phyloP scores from a whole-genome alignment of 2,888 invertebrate species.

The Drosophila niveifrons region DNA sequence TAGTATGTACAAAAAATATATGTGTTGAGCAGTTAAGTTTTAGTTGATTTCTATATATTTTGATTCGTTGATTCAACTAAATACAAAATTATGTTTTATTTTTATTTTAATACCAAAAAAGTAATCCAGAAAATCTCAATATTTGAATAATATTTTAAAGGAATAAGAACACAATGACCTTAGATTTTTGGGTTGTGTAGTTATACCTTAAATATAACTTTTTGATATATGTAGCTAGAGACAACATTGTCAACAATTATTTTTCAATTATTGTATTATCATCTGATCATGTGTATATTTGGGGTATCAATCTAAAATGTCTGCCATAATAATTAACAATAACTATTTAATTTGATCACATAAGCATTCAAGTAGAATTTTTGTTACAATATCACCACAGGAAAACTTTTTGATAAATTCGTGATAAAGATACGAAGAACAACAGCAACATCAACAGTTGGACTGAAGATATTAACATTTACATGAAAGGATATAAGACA shows the following conservation, averaged over 20 bases:
- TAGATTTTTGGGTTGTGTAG: background rate
- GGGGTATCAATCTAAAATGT: background rate
- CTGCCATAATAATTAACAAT: conserved; percentile 23
- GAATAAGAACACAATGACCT: background rate
- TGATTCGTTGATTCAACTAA: background rate
- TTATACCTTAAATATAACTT: background rate
- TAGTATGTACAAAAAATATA: background rate
- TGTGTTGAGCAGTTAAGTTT: background rate
- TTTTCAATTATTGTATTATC: background rate
- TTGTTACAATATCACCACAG: background rate
- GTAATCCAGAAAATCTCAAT: background rate
- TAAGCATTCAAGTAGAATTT: conserved; percentile 22
- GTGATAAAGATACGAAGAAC: conserved; percentile 14
- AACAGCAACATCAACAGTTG: conserved; percentile 13
- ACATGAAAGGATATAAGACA: conserved; percentile 7
- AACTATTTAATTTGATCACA: conserved; percentile 11
- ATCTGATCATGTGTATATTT: background rate
- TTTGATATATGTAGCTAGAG: background rate
- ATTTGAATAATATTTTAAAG: background rate
- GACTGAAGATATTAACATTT: conserved; percentile 14
- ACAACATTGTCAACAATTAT: background rate
- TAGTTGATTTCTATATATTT: background rate
- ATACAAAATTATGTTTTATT: background rate
- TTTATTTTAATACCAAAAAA: background rate
- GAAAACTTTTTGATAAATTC: background rate